phyloP scores from a whole-genome alignment of 2,888 invertebrate species.

The Xylota segnis region DNA sequence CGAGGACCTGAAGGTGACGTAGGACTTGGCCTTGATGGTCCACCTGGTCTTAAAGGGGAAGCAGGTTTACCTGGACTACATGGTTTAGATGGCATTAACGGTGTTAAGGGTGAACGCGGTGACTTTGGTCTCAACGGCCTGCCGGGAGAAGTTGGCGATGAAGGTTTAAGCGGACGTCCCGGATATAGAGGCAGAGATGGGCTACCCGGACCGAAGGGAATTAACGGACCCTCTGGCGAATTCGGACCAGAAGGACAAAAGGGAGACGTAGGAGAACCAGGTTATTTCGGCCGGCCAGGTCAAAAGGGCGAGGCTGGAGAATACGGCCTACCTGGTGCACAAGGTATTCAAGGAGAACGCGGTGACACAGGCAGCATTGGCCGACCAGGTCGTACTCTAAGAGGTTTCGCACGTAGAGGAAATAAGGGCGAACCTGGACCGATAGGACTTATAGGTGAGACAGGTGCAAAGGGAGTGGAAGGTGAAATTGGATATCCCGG shows the following conservation, averaged over 20 bases:
- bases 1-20: conserved; percentile 87
- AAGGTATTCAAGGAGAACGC: conserved; percentile 86
- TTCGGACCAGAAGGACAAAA: conserved; percentile 85
- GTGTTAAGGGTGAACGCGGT: conserved; percentile 84
- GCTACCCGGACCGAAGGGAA: conserved; percentile 84
- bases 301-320: conserved; percentile 85
- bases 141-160: conserved; percentile 85
- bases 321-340: conserved; percentile 85
- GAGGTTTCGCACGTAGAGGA: conserved; percentile 86
- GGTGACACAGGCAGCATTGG: conserved; percentile 85
- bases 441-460: conserved; percentile 82
- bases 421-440: conserved; percentile 85
- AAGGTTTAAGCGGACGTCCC: conserved; percentile 84
- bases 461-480: conserved; percentile 83
- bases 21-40: conserved; percentile 85
- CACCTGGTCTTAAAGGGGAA: conserved; percentile 86
- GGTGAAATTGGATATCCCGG: conserved; percentile 85
- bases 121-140: conserved; percentile 86
- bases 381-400: conserved; percentile 77
- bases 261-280: conserved; percentile 85
- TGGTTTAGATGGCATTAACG: conserved; percentile 85
- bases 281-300: conserved; percentile 85
- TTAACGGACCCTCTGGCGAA: conserved; percentile 83
- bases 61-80: conserved; percentile 87
- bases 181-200: conserved; percentile 85